phyloP scores from a whole-genome alignment of 2,797 vertebrate species.

The Salarias fasciatus region DNA sequence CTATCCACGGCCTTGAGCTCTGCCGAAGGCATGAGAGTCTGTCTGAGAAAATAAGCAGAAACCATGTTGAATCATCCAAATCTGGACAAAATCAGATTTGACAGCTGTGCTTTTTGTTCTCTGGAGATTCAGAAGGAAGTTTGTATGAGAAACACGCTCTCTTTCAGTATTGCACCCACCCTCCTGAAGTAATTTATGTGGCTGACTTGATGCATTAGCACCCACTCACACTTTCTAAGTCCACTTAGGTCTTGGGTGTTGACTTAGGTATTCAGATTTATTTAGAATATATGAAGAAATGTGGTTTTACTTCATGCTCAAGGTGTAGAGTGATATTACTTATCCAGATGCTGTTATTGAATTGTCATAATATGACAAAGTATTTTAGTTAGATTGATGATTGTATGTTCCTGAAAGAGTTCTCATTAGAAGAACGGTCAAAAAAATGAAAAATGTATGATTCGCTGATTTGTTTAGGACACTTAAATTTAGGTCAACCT shows the following conservation, averaged over 20 bases:
- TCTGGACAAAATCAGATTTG: neutral
- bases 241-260: neutral
- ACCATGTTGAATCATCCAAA: neutral
- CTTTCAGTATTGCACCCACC: neutral
- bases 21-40: too few relatives aligned
- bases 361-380: too few relatives aligned
- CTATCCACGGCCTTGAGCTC: neutral
- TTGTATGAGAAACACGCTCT: constrained; percentile 16
- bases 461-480: too few relatives aligned
- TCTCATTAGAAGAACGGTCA: too few relatives aligned
- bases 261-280: neutral
- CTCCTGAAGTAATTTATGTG: neutral
- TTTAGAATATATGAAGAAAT: neutral
- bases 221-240: neutral
- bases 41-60: neutral
- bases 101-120: neutral
- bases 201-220: constrained; percentile 5
- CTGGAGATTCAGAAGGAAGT: constrained; percentile 2
- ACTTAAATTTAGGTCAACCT: too few relatives aligned
- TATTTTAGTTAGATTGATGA: too few relatives aligned
- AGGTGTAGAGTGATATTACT: constrained; percentile 15
- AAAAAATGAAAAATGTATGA: too few relatives aligned
- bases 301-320: neutral
- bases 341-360: constrained; percentile 1
- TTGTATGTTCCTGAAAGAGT: too few relatives aligned